Conservation (phyloP, 2,888 invertebrate genomes). For the Liposcelis brunnea region DNA sequence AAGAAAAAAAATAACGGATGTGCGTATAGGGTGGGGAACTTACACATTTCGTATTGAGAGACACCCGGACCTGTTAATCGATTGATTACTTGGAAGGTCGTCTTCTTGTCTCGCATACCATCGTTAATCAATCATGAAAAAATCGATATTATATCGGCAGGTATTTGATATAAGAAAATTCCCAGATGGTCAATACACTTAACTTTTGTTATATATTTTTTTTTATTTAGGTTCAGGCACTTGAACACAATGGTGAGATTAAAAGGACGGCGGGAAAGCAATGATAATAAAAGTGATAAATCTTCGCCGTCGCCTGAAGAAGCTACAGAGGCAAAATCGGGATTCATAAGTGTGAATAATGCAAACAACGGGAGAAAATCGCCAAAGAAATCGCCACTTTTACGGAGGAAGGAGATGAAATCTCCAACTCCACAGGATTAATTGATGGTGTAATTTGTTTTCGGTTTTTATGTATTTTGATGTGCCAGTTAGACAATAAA, state of each 20-base stretch:
- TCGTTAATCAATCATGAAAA: no score
- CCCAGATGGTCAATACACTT: neutral
- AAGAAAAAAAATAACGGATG: no score
- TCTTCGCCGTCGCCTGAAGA: constrained; percentile 55
- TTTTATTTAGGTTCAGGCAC: constrained; percentile 75
- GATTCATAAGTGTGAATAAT: constrained; percentile 1
- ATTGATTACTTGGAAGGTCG: no score
- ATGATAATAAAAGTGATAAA: constrained; percentile 31
- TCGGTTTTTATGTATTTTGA: neutral
- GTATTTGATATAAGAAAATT: no score
- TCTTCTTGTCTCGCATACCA: no score
- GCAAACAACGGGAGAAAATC: constrained; percentile 25
- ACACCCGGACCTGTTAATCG: no score
- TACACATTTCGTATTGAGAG: no score
- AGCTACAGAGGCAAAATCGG: constrained; percentile 19
- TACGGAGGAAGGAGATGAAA: constrained; percentile 24
- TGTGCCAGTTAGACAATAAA: no score
- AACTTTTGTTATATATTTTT: constrained; percentile 5
- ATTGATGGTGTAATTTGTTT: neutral
- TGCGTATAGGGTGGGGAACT: no score
- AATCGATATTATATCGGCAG: no score
- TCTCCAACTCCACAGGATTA: constrained; percentile 20
- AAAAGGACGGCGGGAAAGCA: constrained; percentile 44
- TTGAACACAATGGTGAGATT: constrained; percentile 70
- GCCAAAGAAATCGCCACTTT: constrained; percentile 32